A percentile compares a stretch with the other conserved stretches of the same genome.
phyloP scores from a whole-genome alignment of 2,888 invertebrate species.

The Acrobasis consociella region DNA sequence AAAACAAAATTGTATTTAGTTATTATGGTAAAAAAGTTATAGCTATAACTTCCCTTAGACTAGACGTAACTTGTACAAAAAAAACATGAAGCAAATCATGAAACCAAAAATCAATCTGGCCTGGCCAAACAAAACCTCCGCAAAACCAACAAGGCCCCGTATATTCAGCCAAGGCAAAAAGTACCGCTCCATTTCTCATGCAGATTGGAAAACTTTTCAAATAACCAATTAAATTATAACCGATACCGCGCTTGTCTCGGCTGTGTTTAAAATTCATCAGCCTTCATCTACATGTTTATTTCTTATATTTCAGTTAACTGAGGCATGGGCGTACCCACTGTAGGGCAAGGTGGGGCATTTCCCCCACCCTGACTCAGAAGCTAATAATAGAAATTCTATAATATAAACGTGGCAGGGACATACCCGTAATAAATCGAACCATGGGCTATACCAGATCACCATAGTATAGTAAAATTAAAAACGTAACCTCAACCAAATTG shows the following conservation, averaged over 20 bases:
- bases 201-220: constrained; percentile 69
- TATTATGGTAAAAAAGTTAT: too few relatives aligned
- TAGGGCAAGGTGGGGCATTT: too few relatives aligned
- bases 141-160: constrained; percentile 12
- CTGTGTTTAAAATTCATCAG: constrained; percentile 54
- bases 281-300: constrained; percentile 46
- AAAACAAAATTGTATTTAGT: too few relatives aligned
- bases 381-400: too few relatives aligned
- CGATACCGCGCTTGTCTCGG: constrained; percentile 42
- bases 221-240: constrained; percentile 67
- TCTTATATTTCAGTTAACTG: constrained; percentile 29
- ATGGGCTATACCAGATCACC: too few relatives aligned
- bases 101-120: constrained; percentile 2
- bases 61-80: background rate
- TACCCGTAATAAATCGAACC: too few relatives aligned
- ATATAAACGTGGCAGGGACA: too few relatives aligned
- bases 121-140: background rate
- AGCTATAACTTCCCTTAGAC: too few relatives aligned
- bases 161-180: constrained; percentile 25
- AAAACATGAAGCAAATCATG: background rate
- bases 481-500: too few relatives aligned
- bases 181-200: constrained; percentile 49
- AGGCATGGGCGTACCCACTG: too few relatives aligned
- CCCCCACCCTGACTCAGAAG: too few relatives aligned
- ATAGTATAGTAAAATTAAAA: too few relatives aligned